Evolutionary conservation across 2,888 invertebrate species (phyloP).

Genomic region (Reticulitermes lucifugus): DNA sequence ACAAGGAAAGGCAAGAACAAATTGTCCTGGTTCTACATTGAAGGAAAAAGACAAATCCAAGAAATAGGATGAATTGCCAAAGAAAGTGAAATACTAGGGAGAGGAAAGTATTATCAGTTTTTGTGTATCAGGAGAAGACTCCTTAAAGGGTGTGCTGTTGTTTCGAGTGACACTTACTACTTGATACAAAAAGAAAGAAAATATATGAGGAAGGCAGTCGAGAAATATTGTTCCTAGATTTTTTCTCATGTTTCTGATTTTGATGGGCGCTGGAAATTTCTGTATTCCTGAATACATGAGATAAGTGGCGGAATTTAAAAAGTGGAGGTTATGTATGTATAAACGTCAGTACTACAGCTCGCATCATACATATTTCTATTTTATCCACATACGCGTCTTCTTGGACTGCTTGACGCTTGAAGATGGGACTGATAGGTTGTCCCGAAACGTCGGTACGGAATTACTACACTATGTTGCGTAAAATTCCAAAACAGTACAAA

Average conservation of each 20-base stretch:
- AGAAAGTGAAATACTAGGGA: neutral
- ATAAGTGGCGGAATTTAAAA: too few species aligned
- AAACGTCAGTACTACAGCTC: too few species aligned
- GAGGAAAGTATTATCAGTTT: neutral
- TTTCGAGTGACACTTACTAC: neutral
- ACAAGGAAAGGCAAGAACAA: neutral
- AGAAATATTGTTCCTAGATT: neutral
- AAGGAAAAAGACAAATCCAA: slow-evolving; percentile 13
- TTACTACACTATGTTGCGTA: too few species aligned
- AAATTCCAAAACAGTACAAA: too few species aligned
- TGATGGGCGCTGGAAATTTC: too few species aligned
- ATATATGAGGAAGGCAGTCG: neutral
- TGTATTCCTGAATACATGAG: too few species aligned
- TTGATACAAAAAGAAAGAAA: neutral
- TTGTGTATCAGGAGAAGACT: neutral
- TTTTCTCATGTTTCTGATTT: neutral
- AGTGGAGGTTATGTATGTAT: too few species aligned
- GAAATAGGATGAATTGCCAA: neutral
- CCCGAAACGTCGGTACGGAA: too few species aligned
- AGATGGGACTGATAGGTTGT: too few species aligned
- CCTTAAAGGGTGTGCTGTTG: neutral
- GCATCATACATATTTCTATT: too few species aligned
- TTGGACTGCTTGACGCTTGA: too few species aligned
- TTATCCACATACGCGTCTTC: too few species aligned
- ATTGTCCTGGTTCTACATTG: neutral